Percentiles rank a stretch among this genome's conserved stretches.
phyloP scores from a whole-genome alignment of 2,797 vertebrate species.

The Platalea minor region DNA sequence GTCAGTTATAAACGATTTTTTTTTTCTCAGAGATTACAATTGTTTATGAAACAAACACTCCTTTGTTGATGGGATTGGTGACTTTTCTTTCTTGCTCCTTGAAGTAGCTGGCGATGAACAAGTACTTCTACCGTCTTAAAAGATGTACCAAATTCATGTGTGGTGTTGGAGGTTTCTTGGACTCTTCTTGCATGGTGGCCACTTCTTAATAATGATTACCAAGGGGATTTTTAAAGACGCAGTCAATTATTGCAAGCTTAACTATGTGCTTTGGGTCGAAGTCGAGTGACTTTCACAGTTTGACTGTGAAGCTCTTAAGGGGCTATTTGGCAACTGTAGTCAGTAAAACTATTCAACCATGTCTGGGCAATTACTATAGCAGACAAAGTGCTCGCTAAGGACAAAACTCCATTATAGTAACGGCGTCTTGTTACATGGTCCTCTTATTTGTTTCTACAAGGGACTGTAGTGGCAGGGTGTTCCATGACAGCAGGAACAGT shows the following conservation, averaged over 20 bases:
- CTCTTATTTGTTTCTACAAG: background rate
- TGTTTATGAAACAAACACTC: background rate
- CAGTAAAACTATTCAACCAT: background rate
- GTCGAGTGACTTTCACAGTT: background rate
- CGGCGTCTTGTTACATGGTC: background rate
- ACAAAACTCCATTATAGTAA: background rate
- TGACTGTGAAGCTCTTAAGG: background rate
- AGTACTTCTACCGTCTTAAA: background rate
- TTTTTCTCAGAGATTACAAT: background rate
- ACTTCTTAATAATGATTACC: background rate
- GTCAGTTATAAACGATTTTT: background rate
- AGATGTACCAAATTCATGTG: rapidly evolving
- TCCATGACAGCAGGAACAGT: background rate
- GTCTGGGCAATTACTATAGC: background rate
- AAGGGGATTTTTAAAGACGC: rapidly evolving
- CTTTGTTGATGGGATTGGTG: background rate
- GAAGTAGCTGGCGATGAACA: background rate
- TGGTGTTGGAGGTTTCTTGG: background rate
- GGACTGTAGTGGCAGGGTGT: background rate
- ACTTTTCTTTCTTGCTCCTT: background rate
- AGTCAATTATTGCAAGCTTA: background rate
- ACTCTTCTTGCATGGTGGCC: background rate
- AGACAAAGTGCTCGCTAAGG: background rate
- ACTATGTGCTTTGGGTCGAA: background rate
- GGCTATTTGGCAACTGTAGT: background rate